Conservation (phyloP, 2,888 invertebrate genomes). For the Cantharis lateralis region DNA sequence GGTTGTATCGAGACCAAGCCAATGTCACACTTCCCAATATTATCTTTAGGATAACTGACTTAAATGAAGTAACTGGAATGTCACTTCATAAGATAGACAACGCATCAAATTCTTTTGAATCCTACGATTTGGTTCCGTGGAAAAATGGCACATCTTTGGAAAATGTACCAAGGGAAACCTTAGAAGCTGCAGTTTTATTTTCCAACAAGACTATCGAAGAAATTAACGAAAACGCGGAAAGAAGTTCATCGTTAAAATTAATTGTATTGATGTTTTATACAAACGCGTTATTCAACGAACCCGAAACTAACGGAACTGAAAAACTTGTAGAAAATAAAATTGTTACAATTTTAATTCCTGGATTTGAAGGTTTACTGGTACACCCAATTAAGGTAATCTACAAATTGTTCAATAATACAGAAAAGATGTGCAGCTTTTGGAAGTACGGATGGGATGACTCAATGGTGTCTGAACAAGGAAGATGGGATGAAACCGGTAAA, state of each 20-base stretch:
- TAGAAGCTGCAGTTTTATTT: background rate
- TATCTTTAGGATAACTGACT: background rate
- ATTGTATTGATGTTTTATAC: background rate
- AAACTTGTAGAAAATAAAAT: background rate
- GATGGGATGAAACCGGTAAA: constrained; percentile 15
- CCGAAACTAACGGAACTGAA: background rate
- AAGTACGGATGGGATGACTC: constrained; percentile 55
- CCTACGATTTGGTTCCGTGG: background rate
- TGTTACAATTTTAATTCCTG: background rate
- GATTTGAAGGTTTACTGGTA: background rate
- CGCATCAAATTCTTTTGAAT: background rate
- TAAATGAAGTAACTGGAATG: background rate
- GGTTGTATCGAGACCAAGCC: background rate
- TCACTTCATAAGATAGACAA: background rate
- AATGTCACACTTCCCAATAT: background rate
- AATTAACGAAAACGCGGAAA: background rate
- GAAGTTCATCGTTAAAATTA: background rate
- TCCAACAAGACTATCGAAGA: background rate
- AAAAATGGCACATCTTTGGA: background rate
- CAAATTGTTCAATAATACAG: background rate
- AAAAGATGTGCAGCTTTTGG: constrained; percentile 53
- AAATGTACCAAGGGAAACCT: background rate
- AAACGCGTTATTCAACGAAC: background rate
- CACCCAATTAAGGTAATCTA: background rate
- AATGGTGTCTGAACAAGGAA: constrained; percentile 49